Evolutionary conservation across 2,797 vertebrate genomes (phyloP), one percentile per base, ranked within the genome.

Genomic region (Salarias fasciatus): DNA sequence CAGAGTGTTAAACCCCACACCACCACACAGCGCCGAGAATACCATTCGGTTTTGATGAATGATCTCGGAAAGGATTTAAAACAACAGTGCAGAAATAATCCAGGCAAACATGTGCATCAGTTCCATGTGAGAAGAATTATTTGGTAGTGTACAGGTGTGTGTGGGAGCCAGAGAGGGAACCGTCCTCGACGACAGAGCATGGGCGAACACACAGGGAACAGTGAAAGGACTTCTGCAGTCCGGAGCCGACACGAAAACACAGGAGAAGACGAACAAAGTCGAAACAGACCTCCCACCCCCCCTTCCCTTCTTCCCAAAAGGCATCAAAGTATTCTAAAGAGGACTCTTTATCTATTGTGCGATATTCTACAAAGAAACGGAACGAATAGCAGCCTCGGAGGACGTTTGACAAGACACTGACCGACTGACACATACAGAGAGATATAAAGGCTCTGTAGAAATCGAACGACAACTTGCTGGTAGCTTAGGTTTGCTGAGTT

Each of bases 311-410:
- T 53, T 59, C 49, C 48, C 49, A 70, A 57, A 79, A 86, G 62
- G 72, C 77, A 74, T 84, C 49, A 59, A 68, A 72, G 78, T 36
- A 66, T 70, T 63, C 14, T 11, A 11, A 66, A 76, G n/a, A 36
- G 48, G 35, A 41, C 62, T 70, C 66, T 51, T 9, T 6, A 24
- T 45, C 56, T 64, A 42, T 66, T 91, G 83, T 86, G 86, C 84
- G 75, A 86, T 66, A 80, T 79, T 82, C 72, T 75, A 79, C 80
- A 81, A 74, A 75, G 50, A 31, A 86, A 82, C n/a, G n/a, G n/a
- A n/a, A n/a, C 82, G 62, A 58, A 82, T 91, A 93, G 91, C 91
- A 92, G 90, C 92, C 85, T 82, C 72, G 77, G 79, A 84, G 80
- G 81, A 86, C 75, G 63, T 85, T 48, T 33, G 80, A 87, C 75